These are phyloP conservation scores for Panonychus citri DNA, from an alignment of 1,140 invertebrate species.

Conservation along the genomic window DNA sequence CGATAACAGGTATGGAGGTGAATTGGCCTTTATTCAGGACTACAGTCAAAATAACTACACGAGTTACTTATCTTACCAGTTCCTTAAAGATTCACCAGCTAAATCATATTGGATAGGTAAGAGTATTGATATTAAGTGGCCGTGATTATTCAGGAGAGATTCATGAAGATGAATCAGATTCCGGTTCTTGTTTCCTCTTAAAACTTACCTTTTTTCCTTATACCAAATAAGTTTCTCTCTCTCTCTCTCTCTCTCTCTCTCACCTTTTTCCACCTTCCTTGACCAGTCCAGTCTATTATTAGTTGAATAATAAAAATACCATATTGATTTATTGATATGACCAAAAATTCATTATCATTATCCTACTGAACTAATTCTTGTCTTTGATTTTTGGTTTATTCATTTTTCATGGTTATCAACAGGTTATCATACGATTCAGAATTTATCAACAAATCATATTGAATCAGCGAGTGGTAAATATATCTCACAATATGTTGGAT, in stretches of 20 bases:
- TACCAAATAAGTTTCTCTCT: neutral
- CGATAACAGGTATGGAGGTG: slow-evolving; percentile 56
- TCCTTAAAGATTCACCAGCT: slow-evolving; percentile 17
- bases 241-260: neutral
- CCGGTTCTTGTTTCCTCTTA: no score
- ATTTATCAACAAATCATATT: slow-evolving; percentile 69
- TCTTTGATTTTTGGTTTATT: slow-evolving; percentile 2
- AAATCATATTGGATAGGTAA: slow-evolving; percentile 18
- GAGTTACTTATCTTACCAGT: slow-evolving; percentile 38
- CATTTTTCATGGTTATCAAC: slow-evolving; percentile 19
- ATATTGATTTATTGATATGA: neutral
- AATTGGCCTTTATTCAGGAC: slow-evolving; percentile 63
- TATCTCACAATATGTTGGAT: slow-evolving; percentile 63
- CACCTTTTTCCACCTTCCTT: neutral
- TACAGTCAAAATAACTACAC: slow-evolving; percentile 78
- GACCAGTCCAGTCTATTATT: neutral
- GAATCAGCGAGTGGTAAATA: slow-evolving; percentile 72
- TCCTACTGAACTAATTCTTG: neutral
- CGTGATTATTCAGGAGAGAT: no score
- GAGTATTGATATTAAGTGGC: no score
- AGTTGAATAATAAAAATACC: neutral
- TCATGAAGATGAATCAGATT: no score
- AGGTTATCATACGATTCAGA: slow-evolving; percentile 63
- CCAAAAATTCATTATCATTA: neutral
- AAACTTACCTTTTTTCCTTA: neutral